Evolutionary conservation across 2,888 invertebrate species (phyloP).

Genomic region (Tinea trinotella): DNA sequence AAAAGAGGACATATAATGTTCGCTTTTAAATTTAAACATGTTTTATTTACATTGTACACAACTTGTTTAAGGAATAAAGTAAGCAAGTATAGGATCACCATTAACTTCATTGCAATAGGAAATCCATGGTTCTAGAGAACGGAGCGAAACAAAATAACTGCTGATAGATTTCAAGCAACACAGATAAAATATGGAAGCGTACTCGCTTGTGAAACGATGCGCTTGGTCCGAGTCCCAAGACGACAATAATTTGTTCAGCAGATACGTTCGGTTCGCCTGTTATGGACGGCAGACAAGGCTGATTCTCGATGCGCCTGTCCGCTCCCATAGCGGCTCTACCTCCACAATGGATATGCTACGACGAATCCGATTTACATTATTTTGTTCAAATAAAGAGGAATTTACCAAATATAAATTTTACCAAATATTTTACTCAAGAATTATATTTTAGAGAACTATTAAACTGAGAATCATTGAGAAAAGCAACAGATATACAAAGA

Average conservation of each 20-base stretch:
- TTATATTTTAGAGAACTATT: too few relatives aligned
- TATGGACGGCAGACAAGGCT: conserved; percentile 8
- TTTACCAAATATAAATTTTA: too few relatives aligned
- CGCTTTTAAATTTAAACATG: too few relatives aligned
- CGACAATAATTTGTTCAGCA: conserved; percentile 58
- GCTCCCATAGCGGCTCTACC: not conserved
- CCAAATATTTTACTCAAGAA: too few relatives aligned
- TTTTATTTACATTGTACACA: too few relatives aligned
- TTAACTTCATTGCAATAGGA: not conserved
- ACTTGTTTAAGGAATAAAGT: too few relatives aligned
- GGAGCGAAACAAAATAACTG: conserved; percentile 11
- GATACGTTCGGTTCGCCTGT: conserved; percentile 13
- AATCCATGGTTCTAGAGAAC: not conserved
- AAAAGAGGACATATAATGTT: too few relatives aligned
- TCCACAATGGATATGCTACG: not conserved
- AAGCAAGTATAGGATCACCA: too few relatives aligned
- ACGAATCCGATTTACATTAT: conserved; percentile 9
- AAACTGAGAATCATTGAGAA: too few relatives aligned
- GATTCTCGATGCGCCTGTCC: conserved; percentile 10
- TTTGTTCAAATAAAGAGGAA: too few relatives aligned
- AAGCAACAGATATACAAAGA: too few relatives aligned
- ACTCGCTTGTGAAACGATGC: conserved; percentile 11
- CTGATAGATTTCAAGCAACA: conserved; percentile 1
- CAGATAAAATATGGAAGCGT: conserved; percentile 7
- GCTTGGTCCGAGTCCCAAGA: conserved; percentile 47